Evolutionary conservation across 2,797 vertebrate genomes (phyloP).

Genomic region (Cercopithecus neglectus): DNA sequence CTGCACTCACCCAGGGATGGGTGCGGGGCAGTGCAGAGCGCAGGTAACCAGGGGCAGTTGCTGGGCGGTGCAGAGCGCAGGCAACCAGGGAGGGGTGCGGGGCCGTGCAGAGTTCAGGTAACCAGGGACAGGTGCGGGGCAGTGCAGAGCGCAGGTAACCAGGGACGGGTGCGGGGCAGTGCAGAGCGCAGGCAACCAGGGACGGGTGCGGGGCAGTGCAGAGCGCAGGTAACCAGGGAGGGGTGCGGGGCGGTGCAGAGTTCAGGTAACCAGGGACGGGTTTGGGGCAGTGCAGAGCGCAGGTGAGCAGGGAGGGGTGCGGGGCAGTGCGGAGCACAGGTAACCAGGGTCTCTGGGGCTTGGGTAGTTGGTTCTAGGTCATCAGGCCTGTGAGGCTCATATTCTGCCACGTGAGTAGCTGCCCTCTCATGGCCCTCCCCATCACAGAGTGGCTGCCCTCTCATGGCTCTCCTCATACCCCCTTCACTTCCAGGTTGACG

Average conservation of each 20-base stretch:
- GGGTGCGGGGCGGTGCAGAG: too few relatives aligned
- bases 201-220: too few relatives aligned
- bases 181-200: too few relatives aligned
- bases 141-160: too few relatives aligned
- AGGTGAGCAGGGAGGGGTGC: too few relatives aligned
- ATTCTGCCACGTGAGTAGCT: too few relatives aligned
- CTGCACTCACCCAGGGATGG: not conserved
- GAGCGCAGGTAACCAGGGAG: too few relatives aligned
- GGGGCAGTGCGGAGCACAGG: too few relatives aligned
- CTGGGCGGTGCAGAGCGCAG: accelerated
- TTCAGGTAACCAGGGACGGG: accelerated
- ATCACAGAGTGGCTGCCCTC: not conserved
- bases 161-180: too few relatives aligned
- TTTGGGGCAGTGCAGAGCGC: too few relatives aligned
- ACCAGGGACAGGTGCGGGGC: accelerated
- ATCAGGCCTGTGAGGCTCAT: not conserved
- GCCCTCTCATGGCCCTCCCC: not conserved
- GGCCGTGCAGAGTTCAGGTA: accelerated
- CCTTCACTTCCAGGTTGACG: not conserved
- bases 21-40: too few relatives aligned
- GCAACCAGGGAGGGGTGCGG: accelerated
- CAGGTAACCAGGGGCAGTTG: too few relatives aligned
- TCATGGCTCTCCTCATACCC: not conserved
- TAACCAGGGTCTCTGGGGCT: not conserved
- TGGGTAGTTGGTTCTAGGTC: not conserved